These are phyloP conservation scores for Eubasilissa regina DNA, from an alignment of 1,140 invertebrate genomes.

Conservation along the genomic window DNA sequence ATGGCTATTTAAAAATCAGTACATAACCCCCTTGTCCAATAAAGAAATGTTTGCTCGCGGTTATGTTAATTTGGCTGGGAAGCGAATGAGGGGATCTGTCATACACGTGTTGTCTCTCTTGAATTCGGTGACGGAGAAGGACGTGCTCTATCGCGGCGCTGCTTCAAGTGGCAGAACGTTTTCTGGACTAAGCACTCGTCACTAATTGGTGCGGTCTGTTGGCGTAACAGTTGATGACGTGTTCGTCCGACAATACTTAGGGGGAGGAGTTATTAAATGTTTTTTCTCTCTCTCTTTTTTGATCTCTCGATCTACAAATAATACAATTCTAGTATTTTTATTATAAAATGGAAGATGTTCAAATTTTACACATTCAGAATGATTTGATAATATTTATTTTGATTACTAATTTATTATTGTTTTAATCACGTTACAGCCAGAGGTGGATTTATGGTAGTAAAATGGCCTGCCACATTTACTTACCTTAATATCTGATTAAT, in stretches of 20 bases:
- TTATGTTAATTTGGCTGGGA: background rate
- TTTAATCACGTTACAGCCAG: too few species aligned
- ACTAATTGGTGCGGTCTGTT: slow-evolving; percentile 1
- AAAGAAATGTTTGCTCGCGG: background rate
- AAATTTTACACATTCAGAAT: background rate
- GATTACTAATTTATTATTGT: background rate
- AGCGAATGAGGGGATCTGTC: background rate
- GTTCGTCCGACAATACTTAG: background rate
- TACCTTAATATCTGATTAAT: too few species aligned
- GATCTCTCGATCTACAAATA: background rate
- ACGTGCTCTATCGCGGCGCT: background rate
- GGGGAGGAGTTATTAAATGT: background rate
- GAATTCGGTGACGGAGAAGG: background rate
- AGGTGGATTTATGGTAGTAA: too few species aligned
- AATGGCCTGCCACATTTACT: too few species aligned
- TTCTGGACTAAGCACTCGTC: background rate
- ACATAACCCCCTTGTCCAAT: background rate
- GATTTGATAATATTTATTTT: background rate
- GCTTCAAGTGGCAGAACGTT: slow-evolving; percentile 3
- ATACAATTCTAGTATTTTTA: background rate
- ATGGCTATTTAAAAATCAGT: background rate
- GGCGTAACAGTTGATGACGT: background rate
- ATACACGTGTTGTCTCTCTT: background rate
- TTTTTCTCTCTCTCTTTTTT: background rate
- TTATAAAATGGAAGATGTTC: background rate